Conservation (phyloP, 1,140 invertebrate species). For the Monochamus saltuarius region DNA sequence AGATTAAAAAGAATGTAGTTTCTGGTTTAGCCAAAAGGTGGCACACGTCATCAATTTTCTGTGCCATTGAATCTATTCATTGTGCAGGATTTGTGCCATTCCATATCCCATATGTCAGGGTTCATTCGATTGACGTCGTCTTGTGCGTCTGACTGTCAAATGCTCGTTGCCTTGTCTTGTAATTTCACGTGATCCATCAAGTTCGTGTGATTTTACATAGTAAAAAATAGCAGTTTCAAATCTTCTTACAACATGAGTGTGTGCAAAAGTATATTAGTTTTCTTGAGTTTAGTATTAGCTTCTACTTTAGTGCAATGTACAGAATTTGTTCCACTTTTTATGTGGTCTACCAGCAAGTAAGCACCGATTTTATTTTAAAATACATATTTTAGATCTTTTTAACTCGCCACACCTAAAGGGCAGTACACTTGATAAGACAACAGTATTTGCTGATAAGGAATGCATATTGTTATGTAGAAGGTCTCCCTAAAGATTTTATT, state of each 20-base stretch:
- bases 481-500: background rate
- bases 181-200: conserved; percentile 21
- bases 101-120: no score
- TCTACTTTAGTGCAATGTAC: conserved; percentile 12
- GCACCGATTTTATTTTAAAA: conserved; percentile 6
- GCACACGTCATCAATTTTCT: no score
- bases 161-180: conserved; percentile 3
- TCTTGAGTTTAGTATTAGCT: background rate
- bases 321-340: conserved; percentile 49
- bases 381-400: background rate
- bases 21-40: no score
- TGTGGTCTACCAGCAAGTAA: conserved; percentile 47
- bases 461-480: background rate
- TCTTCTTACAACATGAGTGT: conserved; percentile 6
- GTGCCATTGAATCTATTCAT: no score
- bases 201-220: conserved; percentile 2
- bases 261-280: conserved; percentile 5
- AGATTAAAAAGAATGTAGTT: no score
- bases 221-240: conserved; percentile 4
- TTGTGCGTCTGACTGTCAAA: conserved; percentile 11
- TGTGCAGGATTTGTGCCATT: no score
- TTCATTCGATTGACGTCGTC: no score
- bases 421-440: background rate
- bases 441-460: background rate
- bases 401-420: conserved; percentile 9